Percentiles rank a stretch among this genome's conserved stretches.
phyloP scores from a whole-genome alignment of 1,140 invertebrate species.

The Halictus rubicundus region DNA sequence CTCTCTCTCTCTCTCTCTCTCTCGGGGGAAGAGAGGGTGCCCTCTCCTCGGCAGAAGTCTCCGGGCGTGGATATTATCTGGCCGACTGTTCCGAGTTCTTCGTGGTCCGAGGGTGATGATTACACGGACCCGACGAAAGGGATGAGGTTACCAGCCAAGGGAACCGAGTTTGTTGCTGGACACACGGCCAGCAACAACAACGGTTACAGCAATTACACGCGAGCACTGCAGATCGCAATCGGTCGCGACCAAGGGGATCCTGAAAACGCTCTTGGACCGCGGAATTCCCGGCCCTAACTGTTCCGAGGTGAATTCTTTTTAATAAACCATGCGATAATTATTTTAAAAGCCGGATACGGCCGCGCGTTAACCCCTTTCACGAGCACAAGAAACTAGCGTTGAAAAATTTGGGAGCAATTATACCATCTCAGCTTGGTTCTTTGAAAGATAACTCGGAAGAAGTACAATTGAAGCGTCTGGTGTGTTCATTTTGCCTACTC shows the following conservation, averaged over 20 bases:
- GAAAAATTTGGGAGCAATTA: too few species aligned
- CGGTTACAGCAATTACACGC: conserved; percentile 31
- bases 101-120: conserved; percentile 13
- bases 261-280: too few species aligned
- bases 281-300: too few species aligned
- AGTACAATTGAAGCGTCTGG: too few species aligned
- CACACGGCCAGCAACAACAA: neutral
- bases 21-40: neutral
- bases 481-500: too few species aligned
- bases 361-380: too few species aligned
- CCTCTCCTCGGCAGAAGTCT: neutral
- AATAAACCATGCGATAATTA: too few species aligned
- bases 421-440: too few species aligned
- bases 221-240: conserved; percentile 21
- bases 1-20: neutral
- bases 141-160: neutral
- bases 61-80: conserved; percentile 15
- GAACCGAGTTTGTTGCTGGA: conserved; percentile 3
- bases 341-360: too few species aligned
- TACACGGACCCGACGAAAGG: neutral
- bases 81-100: neutral
- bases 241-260: neutral
- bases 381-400: too few species aligned
- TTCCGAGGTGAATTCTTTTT: too few species aligned
- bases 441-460: too few species aligned